Conservation (phyloP, 2,888 invertebrate species). For the Acleris laterana region DNA sequence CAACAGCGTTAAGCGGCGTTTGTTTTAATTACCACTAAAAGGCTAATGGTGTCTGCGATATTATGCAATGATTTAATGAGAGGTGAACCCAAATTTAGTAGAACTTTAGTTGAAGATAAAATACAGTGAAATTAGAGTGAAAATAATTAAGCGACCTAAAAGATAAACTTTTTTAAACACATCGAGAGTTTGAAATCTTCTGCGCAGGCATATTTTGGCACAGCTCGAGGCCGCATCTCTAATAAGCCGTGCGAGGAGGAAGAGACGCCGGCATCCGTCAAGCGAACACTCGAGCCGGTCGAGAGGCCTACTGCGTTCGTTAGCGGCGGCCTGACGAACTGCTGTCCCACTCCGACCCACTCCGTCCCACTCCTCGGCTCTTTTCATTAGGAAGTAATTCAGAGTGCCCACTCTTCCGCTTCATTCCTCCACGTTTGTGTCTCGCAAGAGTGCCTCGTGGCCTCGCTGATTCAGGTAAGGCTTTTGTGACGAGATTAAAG, state of each 20-base stretch:
- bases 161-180: no score
- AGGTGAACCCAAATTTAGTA: conserved; percentile 10
- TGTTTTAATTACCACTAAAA: conserved; percentile 38
- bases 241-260: conserved; percentile 48
- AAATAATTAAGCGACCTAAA: no score
- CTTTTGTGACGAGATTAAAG: conserved; percentile 84
- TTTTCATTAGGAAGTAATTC: conserved; percentile 85
- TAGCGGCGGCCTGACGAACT: conserved; percentile 78
- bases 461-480: conserved; percentile 79
- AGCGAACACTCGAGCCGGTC: conserved; percentile 62
- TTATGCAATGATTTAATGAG: conserved; percentile 31
- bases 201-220: neutral
- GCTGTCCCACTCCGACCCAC: conserved; percentile 58
- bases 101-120: neutral
- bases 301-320: conserved; percentile 77
- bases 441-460: conserved; percentile 71
- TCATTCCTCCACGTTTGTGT: conserved; percentile 80
- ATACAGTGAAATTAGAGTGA: no score
- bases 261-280: conserved; percentile 51
- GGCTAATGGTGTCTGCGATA: conserved; percentile 30
- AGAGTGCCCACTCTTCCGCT: conserved; percentile 80
- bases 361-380: conserved; percentile 75
- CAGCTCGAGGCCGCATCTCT: conserved; percentile 40
- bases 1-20: conserved; percentile 33
- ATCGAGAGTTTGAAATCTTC: no score